Conservation (phyloP, 2,113 vertebrate genomes). For the Rhodinocichla rosea region DNA sequence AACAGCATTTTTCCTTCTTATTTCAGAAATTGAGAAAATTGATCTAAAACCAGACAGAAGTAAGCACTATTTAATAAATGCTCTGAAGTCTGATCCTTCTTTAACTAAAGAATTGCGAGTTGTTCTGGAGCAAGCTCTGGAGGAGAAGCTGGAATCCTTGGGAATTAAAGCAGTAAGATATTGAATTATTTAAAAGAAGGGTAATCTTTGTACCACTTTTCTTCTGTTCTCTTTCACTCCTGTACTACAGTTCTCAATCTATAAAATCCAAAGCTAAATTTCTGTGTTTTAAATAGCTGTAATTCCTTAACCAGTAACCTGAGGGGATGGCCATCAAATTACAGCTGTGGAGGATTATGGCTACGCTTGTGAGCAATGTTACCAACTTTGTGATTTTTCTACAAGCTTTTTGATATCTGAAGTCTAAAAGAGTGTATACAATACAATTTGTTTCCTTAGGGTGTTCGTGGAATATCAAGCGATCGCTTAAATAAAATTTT, state of each 20-base stretch:
- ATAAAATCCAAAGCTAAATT: neutral
- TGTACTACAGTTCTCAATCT: neutral
- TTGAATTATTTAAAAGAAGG: neutral
- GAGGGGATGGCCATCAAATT: neutral
- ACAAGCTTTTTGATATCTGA: neutral
- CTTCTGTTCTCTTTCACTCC: neutral
- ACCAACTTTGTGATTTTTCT: neutral
- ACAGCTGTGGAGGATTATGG: neutral
- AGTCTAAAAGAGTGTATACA: neutral
- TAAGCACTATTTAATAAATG: conserved; percentile 57
- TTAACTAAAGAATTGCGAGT: conserved; percentile 79
- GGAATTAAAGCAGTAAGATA: conserved; percentile 82
- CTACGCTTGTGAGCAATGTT: neutral
- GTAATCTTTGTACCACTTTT: neutral
- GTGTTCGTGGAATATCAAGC: conserved; percentile 68
- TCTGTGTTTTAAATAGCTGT: neutral
- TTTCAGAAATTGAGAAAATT: conserved; percentile 73
- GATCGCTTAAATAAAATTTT: conserved; percentile 66
- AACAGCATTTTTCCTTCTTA: neutral
- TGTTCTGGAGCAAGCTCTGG: conserved; percentile 78
- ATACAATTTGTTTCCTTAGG: conserved; percentile 45
- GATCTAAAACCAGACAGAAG: conserved; percentile 60
- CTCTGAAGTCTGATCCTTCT: conserved; percentile 75
- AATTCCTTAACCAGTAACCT: neutral
- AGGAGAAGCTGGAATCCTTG: conserved; percentile 80